Conservation (phyloP, 2,888 invertebrate genomes). For the Hipparchia semele region DNA sequence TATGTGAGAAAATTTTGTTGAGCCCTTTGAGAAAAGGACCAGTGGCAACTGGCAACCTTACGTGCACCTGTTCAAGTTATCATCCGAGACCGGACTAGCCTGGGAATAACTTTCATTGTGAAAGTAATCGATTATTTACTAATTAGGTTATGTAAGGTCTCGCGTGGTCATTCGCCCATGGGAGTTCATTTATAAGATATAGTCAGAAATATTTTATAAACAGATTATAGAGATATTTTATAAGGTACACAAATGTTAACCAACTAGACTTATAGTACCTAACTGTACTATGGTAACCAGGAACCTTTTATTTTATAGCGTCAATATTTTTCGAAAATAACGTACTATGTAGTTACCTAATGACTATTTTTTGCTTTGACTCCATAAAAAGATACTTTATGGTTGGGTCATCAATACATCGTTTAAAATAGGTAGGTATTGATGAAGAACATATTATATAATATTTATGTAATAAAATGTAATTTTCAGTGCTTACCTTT, state of each 20-base stretch:
- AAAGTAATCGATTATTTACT: slow-evolving; percentile 58
- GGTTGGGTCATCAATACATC: neutral
- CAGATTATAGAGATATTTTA: too few relatives aligned
- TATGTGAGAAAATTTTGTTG: too few relatives aligned
- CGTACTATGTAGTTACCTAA: too few relatives aligned
- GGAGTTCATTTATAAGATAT: slow-evolving; percentile 13
- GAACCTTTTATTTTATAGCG: too few relatives aligned
- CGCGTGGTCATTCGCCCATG: slow-evolving; percentile 23
- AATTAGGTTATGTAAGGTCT: slow-evolving; percentile 43
- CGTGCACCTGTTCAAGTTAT: slow-evolving; percentile 9
- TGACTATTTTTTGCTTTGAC: too few relatives aligned
- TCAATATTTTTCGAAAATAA: too few relatives aligned
- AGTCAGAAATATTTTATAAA: neutral
- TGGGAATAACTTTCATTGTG: slow-evolving; percentile 53
- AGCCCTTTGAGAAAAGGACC: neutral
- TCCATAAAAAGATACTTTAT: too few relatives aligned
- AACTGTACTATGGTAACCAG: too few relatives aligned
- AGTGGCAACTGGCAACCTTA: slow-evolving; percentile 6
- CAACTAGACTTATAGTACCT: too few relatives aligned
- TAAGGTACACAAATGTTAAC: too few relatives aligned
- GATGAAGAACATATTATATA: neutral
- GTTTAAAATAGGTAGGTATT: neutral
- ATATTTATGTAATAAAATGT: neutral
- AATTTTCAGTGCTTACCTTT: neutral
- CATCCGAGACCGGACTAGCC: slow-evolving; percentile 35